phyloP scores from a whole-genome alignment of 2,113 vertebrate species.

The rat (Rattus norvegicus) region GRCr8 NC_086034.1:30986001-30986500 shows the following conservation, averaged over 20 bases:
- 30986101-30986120: background rate
- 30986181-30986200: too few relatives aligned
- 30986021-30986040: background rate
- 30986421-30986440: too few relatives aligned
- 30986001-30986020: background rate
- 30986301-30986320: background rate
- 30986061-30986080: background rate
- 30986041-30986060: too few relatives aligned
- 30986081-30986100: background rate
- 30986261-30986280: background rate
- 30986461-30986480: background rate
- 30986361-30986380: background rate
- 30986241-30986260: background rate
- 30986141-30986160: background rate
- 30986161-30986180: background rate
- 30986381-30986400: too few relatives aligned
- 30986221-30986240: background rate
- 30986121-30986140: rapidly evolving
- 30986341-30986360: background rate
- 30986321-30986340: background rate
- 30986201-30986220: background rate
- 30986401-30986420: background rate
- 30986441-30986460: background rate
- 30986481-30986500: too few relatives aligned
- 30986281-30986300: background rate